Conservation (phyloP, 2,113 vertebrate species). For the Equus przewalskii region DNA sequence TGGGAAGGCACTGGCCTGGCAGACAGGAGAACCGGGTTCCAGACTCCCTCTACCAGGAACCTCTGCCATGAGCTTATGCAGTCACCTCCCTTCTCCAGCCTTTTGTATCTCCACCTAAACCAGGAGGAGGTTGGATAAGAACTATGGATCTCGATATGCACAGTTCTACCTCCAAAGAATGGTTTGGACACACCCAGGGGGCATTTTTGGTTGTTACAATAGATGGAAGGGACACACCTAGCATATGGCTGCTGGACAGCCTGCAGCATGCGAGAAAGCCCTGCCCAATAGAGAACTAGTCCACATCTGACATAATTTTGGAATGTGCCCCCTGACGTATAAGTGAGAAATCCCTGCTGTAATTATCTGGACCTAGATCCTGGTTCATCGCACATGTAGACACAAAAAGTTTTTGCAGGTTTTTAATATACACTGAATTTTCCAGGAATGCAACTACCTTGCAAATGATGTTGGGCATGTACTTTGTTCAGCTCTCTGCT, state of each 20-base stretch:
- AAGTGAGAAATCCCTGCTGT: not conserved
- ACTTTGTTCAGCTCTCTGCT: not conserved
- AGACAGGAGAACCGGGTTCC: not conserved
- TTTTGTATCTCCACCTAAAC: not conserved
- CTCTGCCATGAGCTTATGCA: fast-evolving
- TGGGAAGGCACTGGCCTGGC: not conserved
- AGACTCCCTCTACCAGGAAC: not conserved
- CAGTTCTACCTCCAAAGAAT: not conserved
- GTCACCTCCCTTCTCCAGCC: not conserved
- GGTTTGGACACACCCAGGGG: not conserved
- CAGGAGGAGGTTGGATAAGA: not conserved
- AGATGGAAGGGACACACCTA: fast-evolving
- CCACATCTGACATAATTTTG: not conserved
- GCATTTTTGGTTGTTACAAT: not conserved
- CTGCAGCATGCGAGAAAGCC: fast-evolving
- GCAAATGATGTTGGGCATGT: not conserved
- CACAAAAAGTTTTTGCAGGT: not conserved
- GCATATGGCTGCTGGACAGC: not conserved
- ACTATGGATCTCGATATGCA: not conserved
- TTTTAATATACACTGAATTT: not conserved
- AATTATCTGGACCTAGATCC: not conserved
- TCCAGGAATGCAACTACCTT: not conserved
- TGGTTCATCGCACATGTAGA: not conserved
- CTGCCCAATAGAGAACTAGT: fast-evolving
- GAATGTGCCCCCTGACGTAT: not conserved